phyloP scores from a whole-genome alignment of 2,888 invertebrate species.

The Embidobia sp. region DNA sequence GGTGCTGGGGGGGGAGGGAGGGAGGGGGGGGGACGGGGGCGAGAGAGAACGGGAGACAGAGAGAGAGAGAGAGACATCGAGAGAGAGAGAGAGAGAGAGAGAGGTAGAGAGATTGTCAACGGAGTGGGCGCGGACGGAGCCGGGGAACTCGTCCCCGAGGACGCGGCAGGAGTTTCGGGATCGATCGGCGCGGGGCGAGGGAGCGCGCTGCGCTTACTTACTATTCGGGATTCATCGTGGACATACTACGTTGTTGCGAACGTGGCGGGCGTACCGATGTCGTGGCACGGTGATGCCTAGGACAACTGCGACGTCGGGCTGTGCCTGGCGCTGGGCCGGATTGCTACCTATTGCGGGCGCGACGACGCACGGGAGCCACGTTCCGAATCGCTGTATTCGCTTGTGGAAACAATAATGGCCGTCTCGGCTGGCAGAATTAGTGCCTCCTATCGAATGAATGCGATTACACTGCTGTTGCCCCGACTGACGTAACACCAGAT shows the following conservation, averaged over 20 bases:
- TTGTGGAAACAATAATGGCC: conserved; percentile 77
- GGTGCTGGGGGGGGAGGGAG: too few relatives aligned
- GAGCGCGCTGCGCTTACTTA: conserved; percentile 75
- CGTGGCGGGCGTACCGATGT: conserved; percentile 64
- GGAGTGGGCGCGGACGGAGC: too few relatives aligned
- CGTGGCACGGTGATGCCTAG: conserved; percentile 51
- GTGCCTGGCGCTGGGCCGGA: conserved; percentile 28
- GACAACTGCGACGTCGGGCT: conserved; percentile 29
- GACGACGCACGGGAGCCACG: conserved; percentile 61
- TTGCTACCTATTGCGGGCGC: conserved; percentile 44
- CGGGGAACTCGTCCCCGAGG: too few relatives aligned
- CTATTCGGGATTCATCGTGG: conserved; percentile 83
- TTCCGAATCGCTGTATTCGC: conserved; percentile 69
- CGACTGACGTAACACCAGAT: conserved; percentile 45
- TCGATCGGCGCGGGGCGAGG: neutral
- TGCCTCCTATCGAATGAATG: conserved; percentile 75
- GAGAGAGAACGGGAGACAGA: too few relatives aligned
- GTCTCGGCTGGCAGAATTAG: conserved; percentile 70
- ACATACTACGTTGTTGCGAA: conserved; percentile 78
- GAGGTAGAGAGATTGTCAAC: too few relatives aligned
- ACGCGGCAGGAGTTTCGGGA: neutral
- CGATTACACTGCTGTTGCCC: conserved; percentile 50
- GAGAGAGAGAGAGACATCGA: too few relatives aligned
- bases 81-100: too few relatives aligned
- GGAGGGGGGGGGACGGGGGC: too few relatives aligned